Conservation (phyloP, 2,888 invertebrate species). For the Ceratothoa steindachneri region DNA sequence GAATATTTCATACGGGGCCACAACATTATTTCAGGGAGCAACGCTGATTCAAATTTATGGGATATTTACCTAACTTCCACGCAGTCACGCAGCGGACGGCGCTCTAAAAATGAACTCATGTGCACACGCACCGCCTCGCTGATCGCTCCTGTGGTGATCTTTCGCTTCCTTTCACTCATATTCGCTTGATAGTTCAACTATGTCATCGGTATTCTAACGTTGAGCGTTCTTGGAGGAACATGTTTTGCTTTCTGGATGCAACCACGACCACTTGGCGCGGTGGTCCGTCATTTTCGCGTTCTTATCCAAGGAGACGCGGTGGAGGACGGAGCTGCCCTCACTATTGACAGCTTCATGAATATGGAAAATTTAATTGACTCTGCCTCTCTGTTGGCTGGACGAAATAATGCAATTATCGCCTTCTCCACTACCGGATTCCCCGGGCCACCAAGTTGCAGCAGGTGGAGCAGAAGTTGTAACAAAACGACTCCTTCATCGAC, state of each 20-base stretch:
- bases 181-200: background rate
- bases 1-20: background rate
- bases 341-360: conserved; percentile 9
- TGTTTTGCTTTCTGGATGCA: background rate
- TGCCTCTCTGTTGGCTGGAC: background rate
- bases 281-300: too few species aligned
- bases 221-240: background rate
- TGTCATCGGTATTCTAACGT: background rate
- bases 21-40: background rate
- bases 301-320: too few species aligned
- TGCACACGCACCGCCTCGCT: too few species aligned
- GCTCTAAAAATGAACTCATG: too few species aligned
- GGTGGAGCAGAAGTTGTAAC: too few species aligned
- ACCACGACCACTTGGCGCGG: background rate
- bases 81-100: background rate
- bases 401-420: conserved; percentile 8
- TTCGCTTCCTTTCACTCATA: too few species aligned
- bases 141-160: too few species aligned
- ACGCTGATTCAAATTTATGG: background rate
- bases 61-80: background rate
- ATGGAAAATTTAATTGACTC: conserved; percentile 15
- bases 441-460: background rate
- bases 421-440: background rate
- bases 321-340: background rate
- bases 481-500: too few species aligned